Evolutionary conservation across 2,888 invertebrate genomes (phyloP).

Genomic region (Uloborus plumipes): DNA sequence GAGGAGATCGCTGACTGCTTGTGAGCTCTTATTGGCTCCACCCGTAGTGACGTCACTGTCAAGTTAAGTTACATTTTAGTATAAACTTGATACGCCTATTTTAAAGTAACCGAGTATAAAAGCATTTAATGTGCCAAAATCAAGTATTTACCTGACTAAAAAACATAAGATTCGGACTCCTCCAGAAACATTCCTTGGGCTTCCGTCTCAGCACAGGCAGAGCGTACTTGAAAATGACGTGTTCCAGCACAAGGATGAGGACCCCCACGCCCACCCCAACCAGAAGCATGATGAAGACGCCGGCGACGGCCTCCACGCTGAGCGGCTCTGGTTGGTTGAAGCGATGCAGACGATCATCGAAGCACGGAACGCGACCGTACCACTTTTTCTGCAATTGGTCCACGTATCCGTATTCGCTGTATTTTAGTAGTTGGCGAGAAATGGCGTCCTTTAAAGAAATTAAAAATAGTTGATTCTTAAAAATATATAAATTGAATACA

Average conservation of each 20-base stretch:
- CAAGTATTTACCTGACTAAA: conserved; percentile 83
- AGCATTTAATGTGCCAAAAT: too few relatives aligned
- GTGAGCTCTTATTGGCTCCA: too few relatives aligned
- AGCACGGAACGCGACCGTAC: conserved; percentile 88
- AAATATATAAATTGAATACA: too few relatives aligned
- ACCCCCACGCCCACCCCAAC: conserved; percentile 85
- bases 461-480: not conserved
- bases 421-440: conserved; percentile 84
- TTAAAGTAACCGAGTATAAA: too few relatives aligned
- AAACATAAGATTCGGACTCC: conserved; percentile 93
- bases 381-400: conserved; percentile 89
- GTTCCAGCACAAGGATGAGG: conserved; percentile 86
- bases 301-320: conserved; percentile 87
- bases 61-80: too few relatives aligned
- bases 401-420: conserved; percentile 88
- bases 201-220: conserved; percentile 85
- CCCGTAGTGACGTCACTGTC: too few relatives aligned
- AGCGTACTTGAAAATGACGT: conserved; percentile 90
- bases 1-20: too few relatives aligned
- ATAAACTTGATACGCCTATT: too few relatives aligned
- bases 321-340: conserved; percentile 81
- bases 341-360: conserved; percentile 69
- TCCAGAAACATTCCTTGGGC: conserved; percentile 89
- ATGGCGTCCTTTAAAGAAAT: conserved; percentile 80
- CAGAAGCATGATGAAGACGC: conserved; percentile 82